These are phyloP conservation scores for Ennomos quercinarius DNA, from an alignment of 2,888 invertebrate genomes.

Conservation along the genomic window DNA sequence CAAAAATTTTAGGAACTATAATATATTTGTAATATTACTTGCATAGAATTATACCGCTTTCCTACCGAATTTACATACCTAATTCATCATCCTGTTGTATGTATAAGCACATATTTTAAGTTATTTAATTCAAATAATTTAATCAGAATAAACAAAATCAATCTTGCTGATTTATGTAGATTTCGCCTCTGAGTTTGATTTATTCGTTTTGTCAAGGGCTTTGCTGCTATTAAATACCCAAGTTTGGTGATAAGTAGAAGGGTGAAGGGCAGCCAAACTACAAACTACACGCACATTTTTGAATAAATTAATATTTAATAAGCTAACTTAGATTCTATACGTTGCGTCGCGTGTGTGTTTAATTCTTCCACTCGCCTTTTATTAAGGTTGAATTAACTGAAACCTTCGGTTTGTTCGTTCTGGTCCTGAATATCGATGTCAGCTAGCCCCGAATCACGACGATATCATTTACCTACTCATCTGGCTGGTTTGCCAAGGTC, in stretches of 20 bases:
- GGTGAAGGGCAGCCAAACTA: constrained; percentile 29
- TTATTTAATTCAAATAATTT: not conserved
- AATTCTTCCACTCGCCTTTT: not conserved
- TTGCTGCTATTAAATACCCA: constrained; percentile 27
- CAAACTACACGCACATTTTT: constrained; percentile 29
- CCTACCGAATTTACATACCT: too few species aligned
- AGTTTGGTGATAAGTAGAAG: constrained; percentile 32
- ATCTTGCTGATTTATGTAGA: constrained; percentile 12
- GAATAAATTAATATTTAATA: constrained; percentile 31
- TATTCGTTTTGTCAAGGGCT: constrained; percentile 28
- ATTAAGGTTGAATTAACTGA: too few species aligned
- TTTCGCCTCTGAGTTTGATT: constrained; percentile 13
- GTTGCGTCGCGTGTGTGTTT: constrained; percentile 12
- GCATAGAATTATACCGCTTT: too few species aligned
- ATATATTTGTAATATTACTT: too few species aligned
- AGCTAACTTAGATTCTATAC: constrained; percentile 14
- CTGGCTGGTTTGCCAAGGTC: too few species aligned
- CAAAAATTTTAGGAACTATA: too few species aligned
- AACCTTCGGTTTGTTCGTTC: too few species aligned
- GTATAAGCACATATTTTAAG: not conserved
- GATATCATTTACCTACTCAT: too few species aligned
- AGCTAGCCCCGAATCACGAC: too few species aligned
- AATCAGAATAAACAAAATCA: constrained; percentile 19
- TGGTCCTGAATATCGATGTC: too few species aligned
- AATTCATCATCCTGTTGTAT: too few species aligned